Conservation (phyloP, 2,113 vertebrate species). For the Sturnira hondurensis region DNA sequence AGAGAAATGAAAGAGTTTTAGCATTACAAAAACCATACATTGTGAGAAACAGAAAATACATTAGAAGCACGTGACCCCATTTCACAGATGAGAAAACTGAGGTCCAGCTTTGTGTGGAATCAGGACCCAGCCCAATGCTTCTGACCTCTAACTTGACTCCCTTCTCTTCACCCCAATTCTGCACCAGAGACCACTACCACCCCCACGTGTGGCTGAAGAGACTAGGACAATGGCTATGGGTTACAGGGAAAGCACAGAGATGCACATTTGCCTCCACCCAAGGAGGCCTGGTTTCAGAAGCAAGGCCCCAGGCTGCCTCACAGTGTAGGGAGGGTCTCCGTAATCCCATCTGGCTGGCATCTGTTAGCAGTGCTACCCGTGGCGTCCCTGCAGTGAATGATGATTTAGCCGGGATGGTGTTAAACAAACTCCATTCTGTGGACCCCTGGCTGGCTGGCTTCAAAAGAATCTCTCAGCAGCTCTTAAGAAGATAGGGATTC, state of each 20-base stretch:
- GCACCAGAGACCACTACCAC: too few species aligned
- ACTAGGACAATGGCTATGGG: not conserved
- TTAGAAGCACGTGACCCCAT: not conserved
- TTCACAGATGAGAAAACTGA: not conserved
- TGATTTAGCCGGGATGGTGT: not conserved
- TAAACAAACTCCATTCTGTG: not conserved
- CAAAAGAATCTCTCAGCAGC: not conserved
- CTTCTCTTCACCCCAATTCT: not conserved
- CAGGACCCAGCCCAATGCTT: not conserved
- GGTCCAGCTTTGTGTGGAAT: too few species aligned
- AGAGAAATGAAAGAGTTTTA: not conserved
- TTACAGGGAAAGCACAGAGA: not conserved
- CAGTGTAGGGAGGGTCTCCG: fast-evolving
- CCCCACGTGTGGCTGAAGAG: not conserved
- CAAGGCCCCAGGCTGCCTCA: fast-evolving
- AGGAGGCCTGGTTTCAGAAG: not conserved
- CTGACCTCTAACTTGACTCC: not conserved
- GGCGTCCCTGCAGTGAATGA: not conserved
- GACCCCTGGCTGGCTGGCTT: not conserved
- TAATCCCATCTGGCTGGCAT: not conserved
- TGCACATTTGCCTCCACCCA: not conserved
- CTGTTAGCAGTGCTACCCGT: not conserved
- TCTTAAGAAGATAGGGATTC: not conserved
- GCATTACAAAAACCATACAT: not conserved
- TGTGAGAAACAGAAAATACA: not conserved